Conservation (phyloP, 2,113 vertebrate genomes). For the Isichthys henryi region DNA sequence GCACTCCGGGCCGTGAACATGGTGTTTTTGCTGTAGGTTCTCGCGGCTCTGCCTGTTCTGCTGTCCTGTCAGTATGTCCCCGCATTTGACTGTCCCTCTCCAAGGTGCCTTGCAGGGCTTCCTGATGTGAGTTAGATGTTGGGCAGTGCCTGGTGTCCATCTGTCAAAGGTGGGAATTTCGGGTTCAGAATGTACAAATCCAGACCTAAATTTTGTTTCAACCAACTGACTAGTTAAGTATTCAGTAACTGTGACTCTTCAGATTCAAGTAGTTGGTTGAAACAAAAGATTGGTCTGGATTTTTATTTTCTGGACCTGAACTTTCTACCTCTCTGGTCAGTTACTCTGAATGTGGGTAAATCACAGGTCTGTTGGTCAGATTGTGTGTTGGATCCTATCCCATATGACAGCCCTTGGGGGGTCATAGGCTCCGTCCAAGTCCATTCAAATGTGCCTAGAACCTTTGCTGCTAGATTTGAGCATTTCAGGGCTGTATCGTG, state of each 20-base stretch:
- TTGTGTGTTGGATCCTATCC: background rate
- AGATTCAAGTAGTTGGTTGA: no score
- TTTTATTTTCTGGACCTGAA: no score
- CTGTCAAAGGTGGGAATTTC: background rate
- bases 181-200: background rate
- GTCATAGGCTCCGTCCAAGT: background rate
- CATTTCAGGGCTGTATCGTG: background rate
- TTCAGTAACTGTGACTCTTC: no score
- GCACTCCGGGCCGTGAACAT: background rate
- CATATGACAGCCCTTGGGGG: background rate
- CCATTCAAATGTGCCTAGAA: background rate
- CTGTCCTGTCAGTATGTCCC: background rate
- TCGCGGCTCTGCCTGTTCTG: background rate
- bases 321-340: background rate
- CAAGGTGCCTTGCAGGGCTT: background rate
- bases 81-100: background rate
- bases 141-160: background rate
- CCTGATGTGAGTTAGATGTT: background rate
- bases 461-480: background rate
- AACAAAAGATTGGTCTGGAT: no score
- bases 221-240: background rate
- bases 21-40: background rate
- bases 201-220: background rate
- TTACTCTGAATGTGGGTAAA: background rate
- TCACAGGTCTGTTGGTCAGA: background rate